phyloP scores from a whole-genome alignment of 2,888 invertebrate species.

The Pandemis cinnamomeana region DNA sequence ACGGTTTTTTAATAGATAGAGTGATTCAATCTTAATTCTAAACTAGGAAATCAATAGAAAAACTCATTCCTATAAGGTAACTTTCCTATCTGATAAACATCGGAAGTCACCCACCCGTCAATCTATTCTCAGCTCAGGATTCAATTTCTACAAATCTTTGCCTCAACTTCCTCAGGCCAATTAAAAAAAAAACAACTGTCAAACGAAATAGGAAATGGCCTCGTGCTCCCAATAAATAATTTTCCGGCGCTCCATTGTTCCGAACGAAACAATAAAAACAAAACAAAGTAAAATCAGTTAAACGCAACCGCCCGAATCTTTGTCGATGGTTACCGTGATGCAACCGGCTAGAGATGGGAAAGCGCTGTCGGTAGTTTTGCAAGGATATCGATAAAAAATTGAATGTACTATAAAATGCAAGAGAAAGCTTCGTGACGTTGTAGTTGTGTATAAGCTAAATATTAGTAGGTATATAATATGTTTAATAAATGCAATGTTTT shows the following conservation, averaged over 20 bases:
- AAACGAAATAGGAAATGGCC: slow-evolving; percentile 51
- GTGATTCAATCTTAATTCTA: too few species aligned
- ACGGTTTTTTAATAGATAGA: too few species aligned
- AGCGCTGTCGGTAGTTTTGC: slow-evolving; percentile 40
- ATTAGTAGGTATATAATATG: background rate
- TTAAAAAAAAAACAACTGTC: slow-evolving; percentile 21
- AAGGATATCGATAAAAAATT: slow-evolving; percentile 1
- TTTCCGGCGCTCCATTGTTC: slow-evolving; percentile 69
- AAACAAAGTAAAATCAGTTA: slow-evolving; percentile 74
- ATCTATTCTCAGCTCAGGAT: background rate
- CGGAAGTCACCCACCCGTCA: background rate
- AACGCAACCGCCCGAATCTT: slow-evolving; percentile 69
- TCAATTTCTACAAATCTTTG: background rate
- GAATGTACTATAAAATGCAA: too few species aligned
- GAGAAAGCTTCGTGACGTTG: too few species aligned
- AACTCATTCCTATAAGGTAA: too few species aligned
- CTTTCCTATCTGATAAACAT: background rate
- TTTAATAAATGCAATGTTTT: background rate
- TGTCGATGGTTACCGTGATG: slow-evolving; percentile 61
- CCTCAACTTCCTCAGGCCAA: background rate
- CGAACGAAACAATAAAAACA: slow-evolving; percentile 63
- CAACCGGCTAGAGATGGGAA: slow-evolving; percentile 53
- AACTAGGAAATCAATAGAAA: too few species aligned
- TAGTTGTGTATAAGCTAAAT: too few species aligned
- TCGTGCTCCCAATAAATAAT: slow-evolving; percentile 62